A percentile compares a stretch with the other conserved stretches of the same genome.
Evolutionary conservation across 2,113 vertebrate species (phyloP).

Genomic region (Scophthalmus maximus): DNA sequence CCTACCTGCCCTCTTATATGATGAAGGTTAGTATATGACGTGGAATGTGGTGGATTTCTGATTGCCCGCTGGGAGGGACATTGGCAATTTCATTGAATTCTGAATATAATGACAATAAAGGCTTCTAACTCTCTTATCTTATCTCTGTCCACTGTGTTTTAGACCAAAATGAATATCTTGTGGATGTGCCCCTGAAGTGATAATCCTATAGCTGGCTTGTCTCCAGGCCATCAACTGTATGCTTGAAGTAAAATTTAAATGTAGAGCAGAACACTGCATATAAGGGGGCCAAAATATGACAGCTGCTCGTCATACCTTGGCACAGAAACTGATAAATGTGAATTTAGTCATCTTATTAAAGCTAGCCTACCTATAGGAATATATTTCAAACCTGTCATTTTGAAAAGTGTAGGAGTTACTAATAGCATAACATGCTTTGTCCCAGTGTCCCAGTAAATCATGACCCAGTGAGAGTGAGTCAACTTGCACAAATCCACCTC

Average conservation of each 20-base stretch:
- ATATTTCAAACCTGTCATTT: not conserved
- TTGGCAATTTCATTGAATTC: too few species aligned
- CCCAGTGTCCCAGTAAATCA: not conserved
- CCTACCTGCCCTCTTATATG: too few species aligned
- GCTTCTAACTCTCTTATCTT: too few species aligned
- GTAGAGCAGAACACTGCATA: not conserved
- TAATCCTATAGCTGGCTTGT: not conserved
- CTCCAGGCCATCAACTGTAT: not conserved
- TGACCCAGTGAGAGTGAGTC: not conserved
- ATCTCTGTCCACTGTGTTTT: not conserved
- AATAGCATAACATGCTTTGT: not conserved
- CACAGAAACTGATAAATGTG: not conserved
- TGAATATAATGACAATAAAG: too few species aligned
- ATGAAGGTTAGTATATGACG: too few species aligned
- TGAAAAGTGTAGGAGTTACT: not conserved
- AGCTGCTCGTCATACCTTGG: not conserved
- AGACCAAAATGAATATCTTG: not conserved
- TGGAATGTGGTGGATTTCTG: too few species aligned
- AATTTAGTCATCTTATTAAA: not conserved
- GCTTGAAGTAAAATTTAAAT: not conserved
- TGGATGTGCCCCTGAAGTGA: not conserved
- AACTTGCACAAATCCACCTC: too few species aligned
- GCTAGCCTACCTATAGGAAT: not conserved
- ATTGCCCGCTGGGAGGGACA: too few species aligned
- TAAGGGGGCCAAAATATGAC: not conserved